These are phyloP conservation scores for Tapera naevia DNA, from an alignment of 2,797 vertebrate species.

Conservation along the genomic window DNA sequence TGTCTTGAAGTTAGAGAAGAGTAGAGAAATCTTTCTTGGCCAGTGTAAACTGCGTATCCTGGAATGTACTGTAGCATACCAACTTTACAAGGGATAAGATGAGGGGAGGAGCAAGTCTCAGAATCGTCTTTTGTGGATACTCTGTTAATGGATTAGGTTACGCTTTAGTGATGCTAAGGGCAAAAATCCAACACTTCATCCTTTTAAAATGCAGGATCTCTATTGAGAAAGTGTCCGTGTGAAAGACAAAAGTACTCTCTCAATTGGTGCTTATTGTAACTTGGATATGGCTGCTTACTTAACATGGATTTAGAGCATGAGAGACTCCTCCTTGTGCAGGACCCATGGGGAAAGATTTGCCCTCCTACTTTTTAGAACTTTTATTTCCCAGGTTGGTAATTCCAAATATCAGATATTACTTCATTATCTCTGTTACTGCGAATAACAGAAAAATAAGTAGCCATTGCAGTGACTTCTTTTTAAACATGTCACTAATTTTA, in stretches of 20 bases:
- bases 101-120: neutral
- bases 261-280: neutral
- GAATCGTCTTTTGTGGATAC: conserved; percentile 6
- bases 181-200: neutral
- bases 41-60: neutral
- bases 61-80: neutral
- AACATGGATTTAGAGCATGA: neutral
- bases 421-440: neutral
- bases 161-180: neutral
- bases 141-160: neutral
- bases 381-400: neutral
- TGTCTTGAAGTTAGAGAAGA: conserved; percentile 30
- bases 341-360: neutral
- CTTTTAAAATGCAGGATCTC: neutral
- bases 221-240: neutral
- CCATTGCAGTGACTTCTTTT: neutral
- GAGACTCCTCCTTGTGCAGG: neutral
- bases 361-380: neutral
- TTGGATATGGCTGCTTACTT: neutral
- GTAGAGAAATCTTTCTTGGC: conserved; percentile 16
- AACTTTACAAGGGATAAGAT: neutral
- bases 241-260: neutral
- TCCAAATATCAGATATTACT: neutral
- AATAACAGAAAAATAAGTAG: neutral
- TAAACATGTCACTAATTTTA: neutral